phyloP scores from a whole-genome alignment of 2,888 invertebrate genomes.

The Rhyacophila evoluta region DNA sequence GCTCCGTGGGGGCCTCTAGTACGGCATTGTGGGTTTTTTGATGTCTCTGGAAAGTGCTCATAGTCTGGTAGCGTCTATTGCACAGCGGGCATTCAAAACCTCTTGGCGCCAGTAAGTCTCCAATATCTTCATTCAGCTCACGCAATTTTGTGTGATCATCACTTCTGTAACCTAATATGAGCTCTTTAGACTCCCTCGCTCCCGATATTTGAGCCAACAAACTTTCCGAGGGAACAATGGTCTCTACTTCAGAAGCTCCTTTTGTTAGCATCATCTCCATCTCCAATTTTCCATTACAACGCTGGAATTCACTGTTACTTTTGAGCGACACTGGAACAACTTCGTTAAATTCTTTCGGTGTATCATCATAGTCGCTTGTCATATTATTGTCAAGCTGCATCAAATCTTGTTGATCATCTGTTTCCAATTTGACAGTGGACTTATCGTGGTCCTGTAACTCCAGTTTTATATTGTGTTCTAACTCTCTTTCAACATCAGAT shows the following conservation, averaged over 20 bases:
- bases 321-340: conserved; percentile 37
- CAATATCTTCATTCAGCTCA: conserved; percentile 36
- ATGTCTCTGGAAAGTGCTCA: conserved; percentile 40
- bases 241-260: conserved; percentile 32
- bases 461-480: neutral
- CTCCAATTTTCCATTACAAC: neutral
- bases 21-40: conserved; percentile 37
- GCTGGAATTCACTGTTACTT: conserved; percentile 36
- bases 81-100: conserved; percentile 47
- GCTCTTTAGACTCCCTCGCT: conserved; percentile 35
- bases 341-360: neutral
- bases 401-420: neutral
- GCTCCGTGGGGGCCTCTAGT: neutral
- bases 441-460: neutral
- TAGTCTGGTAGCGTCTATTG: conserved; percentile 37
- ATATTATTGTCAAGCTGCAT: neutral
- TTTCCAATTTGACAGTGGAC: conserved; percentile 1
- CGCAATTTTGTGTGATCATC: neutral
- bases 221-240: conserved; percentile 28
- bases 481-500: neutral
- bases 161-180: conserved; percentile 42
- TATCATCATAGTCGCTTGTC: neutral
- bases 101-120: conserved; percentile 43
- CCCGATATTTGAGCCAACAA: conserved; percentile 28
- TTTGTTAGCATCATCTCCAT: neutral